Conservation (phyloP, 2,113 vertebrate genomes). For the Haplotaxodon microlepis region DNA sequence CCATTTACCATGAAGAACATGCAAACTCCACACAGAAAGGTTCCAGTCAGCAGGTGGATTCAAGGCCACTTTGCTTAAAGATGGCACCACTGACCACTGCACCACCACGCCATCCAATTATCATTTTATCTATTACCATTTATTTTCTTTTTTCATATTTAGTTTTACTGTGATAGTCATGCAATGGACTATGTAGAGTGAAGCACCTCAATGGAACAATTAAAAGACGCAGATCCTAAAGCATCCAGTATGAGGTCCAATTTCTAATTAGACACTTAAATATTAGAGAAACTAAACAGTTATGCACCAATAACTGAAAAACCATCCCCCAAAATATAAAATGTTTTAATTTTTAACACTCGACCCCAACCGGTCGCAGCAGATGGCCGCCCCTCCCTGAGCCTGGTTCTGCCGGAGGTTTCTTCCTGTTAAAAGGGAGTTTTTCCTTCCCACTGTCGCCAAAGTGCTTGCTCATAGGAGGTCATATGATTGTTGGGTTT, state of each 20-base stretch:
- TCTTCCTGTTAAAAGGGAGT: no score
- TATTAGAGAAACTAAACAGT: background rate
- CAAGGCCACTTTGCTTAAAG: background rate
- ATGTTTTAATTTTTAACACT: background rate
- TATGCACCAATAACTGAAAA: background rate
- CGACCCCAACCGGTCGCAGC: fast-evolving
- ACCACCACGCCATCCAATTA: background rate
- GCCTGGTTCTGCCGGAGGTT: no score
- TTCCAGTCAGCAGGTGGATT: background rate
- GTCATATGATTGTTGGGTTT: no score
- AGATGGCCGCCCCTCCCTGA: no score
- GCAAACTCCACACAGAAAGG: background rate
- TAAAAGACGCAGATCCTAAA: background rate
- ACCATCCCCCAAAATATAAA: background rate
- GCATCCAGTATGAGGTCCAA: background rate
- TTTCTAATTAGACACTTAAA: background rate
- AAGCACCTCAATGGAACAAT: background rate
- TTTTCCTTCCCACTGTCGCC: no score
- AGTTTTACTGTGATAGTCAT: background rate
- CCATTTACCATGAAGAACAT: background rate
- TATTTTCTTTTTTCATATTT: background rate
- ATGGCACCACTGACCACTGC: background rate
- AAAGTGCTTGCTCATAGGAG: no score
- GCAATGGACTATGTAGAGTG: background rate
- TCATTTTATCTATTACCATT: background rate